phyloP scores from a whole-genome alignment of 2,888 invertebrate genomes.

The Apomyelois bistriatella region DNA sequence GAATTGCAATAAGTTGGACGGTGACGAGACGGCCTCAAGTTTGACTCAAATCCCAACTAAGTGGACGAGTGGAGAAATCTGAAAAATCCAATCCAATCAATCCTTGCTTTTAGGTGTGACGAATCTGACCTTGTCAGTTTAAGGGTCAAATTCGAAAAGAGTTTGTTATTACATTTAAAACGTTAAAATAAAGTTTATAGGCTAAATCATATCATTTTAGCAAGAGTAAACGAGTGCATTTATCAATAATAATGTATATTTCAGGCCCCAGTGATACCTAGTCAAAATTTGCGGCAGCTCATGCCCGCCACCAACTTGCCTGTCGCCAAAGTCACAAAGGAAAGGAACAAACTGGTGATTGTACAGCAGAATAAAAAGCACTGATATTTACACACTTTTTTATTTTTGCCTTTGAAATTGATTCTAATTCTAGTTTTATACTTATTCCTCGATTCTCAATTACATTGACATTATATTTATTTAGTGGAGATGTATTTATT shows the following conservation, averaged over 20 bases:
- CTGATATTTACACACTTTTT: constrained; percentile 44
- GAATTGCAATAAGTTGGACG: too few species aligned
- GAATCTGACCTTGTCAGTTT: too few species aligned
- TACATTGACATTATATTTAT: constrained; percentile 9
- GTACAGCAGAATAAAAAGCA: constrained; percentile 82
- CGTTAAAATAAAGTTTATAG: too few species aligned
- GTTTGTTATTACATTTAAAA: too few species aligned
- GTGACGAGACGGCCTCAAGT: too few species aligned
- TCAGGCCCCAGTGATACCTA: constrained; percentile 80
- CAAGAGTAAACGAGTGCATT: too few species aligned
- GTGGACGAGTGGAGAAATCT: too few species aligned
- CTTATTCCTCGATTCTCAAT: background rate
- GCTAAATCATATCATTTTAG: too few species aligned
- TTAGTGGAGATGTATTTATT: background rate
- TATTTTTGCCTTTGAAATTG: constrained; percentile 18
- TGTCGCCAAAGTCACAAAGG: constrained; percentile 89
- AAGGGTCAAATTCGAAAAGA: too few species aligned
- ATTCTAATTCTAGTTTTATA: constrained; percentile 16
- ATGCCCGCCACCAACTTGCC: constrained; percentile 82
- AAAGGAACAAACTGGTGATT: constrained; percentile 91
- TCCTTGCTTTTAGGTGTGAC: too few species aligned
- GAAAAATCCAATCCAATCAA: too few species aligned
- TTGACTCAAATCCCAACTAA: too few species aligned
- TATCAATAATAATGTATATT: constrained; percentile 24
- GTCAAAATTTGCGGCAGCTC: constrained; percentile 84